A percentile compares a stretch with the other conserved stretches of the same genome.
Evolutionary conservation across 2,797 vertebrate species (phyloP).

Genomic region (Paramormyrops hopkinsi): DNA sequence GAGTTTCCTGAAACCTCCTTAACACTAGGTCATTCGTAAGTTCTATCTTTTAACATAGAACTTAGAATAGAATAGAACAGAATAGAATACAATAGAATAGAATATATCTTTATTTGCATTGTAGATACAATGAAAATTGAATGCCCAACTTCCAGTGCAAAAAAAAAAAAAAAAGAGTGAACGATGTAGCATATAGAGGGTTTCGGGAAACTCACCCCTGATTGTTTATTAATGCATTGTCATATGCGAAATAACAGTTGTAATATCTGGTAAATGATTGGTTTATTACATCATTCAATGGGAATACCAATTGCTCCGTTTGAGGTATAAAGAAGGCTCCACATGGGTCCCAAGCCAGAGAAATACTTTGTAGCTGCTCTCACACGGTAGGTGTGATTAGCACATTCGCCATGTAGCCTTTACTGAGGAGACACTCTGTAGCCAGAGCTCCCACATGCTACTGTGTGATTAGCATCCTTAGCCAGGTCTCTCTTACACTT

Average conservation of each 20-base stretch:
- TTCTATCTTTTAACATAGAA: background rate
- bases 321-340: background rate
- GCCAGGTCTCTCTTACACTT: background rate
- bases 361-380: background rate
- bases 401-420: background rate
- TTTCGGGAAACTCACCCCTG: background rate
- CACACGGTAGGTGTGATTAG: background rate
- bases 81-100: background rate
- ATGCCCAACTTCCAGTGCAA: background rate
- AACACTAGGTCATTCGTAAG: background rate
- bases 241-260: background rate
- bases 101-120: background rate
- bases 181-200: background rate
- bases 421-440: background rate
- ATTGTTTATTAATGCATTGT: background rate
- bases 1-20: background rate
- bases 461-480: background rate
- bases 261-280: background rate
- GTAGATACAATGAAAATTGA: background rate
- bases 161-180: background rate
- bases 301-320: background rate
- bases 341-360: background rate
- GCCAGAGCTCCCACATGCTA: background rate
- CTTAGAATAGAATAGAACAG: background rate
- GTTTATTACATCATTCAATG: background rate